Base-by-base conservation (phyloP, 2,888 invertebrate genomes). In the Coecobrya sp. region DNA sequence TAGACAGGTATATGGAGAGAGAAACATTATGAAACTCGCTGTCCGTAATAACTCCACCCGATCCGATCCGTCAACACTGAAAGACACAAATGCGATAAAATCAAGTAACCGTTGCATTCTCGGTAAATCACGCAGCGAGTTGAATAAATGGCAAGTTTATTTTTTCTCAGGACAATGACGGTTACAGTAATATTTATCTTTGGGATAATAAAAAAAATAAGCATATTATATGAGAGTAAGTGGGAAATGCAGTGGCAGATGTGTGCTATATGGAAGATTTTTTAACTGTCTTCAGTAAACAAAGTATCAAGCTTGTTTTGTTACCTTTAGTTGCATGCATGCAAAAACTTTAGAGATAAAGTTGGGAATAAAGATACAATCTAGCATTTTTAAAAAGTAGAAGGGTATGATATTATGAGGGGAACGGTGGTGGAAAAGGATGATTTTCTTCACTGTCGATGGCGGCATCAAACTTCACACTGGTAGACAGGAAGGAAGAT, bases 401-500 rank as follows among this genome's bases (percentile, higher is more conserved):
- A n/a, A n/a, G n/a, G n/a, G n/a, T 4, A 55, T 55, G 7, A 13
- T n/a, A 19, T 10, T 13, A 7, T 49, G 49, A 49, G 49, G 7
- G 7, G 10, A 49, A 49, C 49, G 49, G 49, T 36, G 49, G 49
- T 36, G 11, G 16, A 10, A 49, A 49, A 49, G 1, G 1, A 13
- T 49, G 10, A 1, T 13, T 49, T 49, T 49, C 49, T 49, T 49
- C 49, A 49, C 5, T 49, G 49, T 49, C 13, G n/a, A n/a, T 49
- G 49, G 3, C 10, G 16, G 10, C 49, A 49, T 49, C 10, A 19
- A 19, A 59, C 59, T 3, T 59, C 1, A 59, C n/a, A 7, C 36
- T 65, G 5, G 27, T 13, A 65, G 16, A 42, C 42, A 73, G 70
- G 70, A 73, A 73, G 70, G 70, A 42, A 73, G 70, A 73, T 73